These are phyloP conservation scores for Drosophila birchii DNA, from an alignment of 2,888 invertebrate genomes.

Conservation along the genomic window DNA sequence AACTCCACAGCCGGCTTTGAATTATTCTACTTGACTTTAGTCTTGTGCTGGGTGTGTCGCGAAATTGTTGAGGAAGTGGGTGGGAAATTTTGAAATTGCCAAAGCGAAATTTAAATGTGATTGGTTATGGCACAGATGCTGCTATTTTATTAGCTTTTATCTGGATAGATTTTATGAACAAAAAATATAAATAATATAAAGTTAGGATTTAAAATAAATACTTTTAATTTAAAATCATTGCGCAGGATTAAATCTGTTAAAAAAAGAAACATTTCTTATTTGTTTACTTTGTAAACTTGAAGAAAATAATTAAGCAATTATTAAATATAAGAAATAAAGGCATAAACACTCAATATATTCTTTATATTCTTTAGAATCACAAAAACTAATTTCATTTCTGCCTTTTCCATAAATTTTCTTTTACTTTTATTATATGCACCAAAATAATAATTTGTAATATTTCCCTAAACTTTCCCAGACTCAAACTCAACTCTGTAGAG, in stretches of 20 bases:
- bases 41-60: conserved; percentile 22
- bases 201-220: neutral
- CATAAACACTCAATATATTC: too few relatives aligned
- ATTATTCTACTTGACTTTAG: conserved; percentile 24
- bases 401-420: neutral
- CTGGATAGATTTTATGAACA: neutral
- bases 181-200: neutral
- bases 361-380: neutral
- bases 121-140: neutral
- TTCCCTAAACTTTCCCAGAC: neutral
- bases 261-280: too few relatives aligned
- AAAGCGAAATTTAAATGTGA: neutral
- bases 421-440: neutral
- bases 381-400: neutral
- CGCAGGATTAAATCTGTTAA: too few relatives aligned
- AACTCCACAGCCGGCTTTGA: conserved; percentile 17
- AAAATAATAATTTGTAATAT: neutral
- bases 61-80: conserved; percentile 3
- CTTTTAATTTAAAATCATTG: too few relatives aligned
- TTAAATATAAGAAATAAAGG: too few relatives aligned
- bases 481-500: neutral
- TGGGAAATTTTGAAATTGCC: conserved; percentile 4
- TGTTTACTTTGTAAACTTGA: too few relatives aligned
- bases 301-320: too few relatives aligned
- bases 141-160: neutral